A percentile compares a stretch with the other conserved stretches of the same genome.
Evolutionary conservation across 2,888 invertebrate genomes (phyloP).

Genomic region (Endomychus coccineus): DNA sequence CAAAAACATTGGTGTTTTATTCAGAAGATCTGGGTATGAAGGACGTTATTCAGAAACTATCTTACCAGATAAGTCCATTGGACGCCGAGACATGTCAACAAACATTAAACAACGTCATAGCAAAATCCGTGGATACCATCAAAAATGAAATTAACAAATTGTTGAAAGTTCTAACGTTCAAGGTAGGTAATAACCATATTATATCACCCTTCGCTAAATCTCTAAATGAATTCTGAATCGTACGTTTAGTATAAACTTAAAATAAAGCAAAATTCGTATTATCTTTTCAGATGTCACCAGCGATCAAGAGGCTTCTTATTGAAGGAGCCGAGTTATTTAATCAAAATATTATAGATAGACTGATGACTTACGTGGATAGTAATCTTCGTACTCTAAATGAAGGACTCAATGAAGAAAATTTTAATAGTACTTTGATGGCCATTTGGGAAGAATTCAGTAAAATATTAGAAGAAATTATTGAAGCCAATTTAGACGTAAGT

Average conservation of each 20-base stretch:
- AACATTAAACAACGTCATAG: constrained; percentile 75
- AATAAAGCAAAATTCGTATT: too few relatives aligned
- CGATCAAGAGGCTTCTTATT: constrained; percentile 65
- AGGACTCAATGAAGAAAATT: constrained; percentile 84
- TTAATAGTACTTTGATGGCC: constrained; percentile 75
- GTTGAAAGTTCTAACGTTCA: constrained; percentile 73
- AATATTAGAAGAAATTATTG: constrained; percentile 69
- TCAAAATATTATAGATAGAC: constrained; percentile 74
- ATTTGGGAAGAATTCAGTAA: constrained; percentile 82
- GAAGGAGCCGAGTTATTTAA: constrained; percentile 77
- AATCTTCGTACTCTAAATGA: constrained; percentile 78
- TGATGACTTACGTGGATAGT: constrained; percentile 87
- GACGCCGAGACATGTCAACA: constrained; percentile 76
- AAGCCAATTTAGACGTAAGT: constrained; percentile 68
- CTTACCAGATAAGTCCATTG: constrained; percentile 63
- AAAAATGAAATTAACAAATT: constrained; percentile 82
- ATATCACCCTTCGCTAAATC: too few relatives aligned
- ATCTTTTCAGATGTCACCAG: constrained; percentile 62
- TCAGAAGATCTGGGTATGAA: constrained; percentile 78
- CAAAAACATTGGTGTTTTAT: constrained; percentile 77
- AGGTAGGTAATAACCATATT: too few relatives aligned
- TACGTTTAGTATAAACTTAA: too few relatives aligned
- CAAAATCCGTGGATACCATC: constrained; percentile 82
- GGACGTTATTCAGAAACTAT: constrained; percentile 62
- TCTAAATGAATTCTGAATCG: too few relatives aligned